Percentiles rank a stretch among this genome's conserved stretches.
These are phyloP conservation scores for Phrynosoma blainvillii DNA, from an alignment of 2,113 vertebrate genomes.

Conservation along the genomic window DNA sequence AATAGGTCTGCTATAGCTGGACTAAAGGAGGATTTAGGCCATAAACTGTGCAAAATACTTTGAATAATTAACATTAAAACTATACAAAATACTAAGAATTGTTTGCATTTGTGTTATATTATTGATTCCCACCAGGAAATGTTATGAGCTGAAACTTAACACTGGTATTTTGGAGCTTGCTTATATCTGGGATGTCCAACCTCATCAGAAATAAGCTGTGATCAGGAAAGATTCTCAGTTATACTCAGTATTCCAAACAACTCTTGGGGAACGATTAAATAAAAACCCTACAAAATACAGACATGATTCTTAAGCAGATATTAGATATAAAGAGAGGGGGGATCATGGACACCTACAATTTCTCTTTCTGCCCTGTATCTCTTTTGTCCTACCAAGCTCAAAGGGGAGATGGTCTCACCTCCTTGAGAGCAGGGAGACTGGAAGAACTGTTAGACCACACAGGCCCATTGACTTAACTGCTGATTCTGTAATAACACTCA, in stretches of 20 bases:
- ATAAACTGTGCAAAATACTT: background rate
- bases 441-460: background rate
- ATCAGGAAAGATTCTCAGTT: background rate
- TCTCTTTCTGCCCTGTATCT: background rate
- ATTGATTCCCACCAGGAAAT: background rate
- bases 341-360: background rate
- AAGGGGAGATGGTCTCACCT: background rate
- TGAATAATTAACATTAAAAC: background rate
- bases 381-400: background rate
- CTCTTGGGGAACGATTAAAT: background rate
- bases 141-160: background rate
- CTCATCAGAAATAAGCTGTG: background rate
- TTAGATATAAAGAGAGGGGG: background rate
- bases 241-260: background rate
- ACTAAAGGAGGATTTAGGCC: too few relatives aligned
- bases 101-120: background rate
- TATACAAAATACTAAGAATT: too few relatives aligned
- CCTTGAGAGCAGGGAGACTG: background rate
- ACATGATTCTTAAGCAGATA: background rate
- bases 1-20: too few relatives aligned
- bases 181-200: background rate
- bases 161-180: background rate
- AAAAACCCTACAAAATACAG: background rate
- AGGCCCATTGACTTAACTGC: background rate
- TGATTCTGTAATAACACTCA: background rate